phyloP scores from a whole-genome alignment of 2,797 vertebrate species.

The Peromyscus aztecus region DNA sequence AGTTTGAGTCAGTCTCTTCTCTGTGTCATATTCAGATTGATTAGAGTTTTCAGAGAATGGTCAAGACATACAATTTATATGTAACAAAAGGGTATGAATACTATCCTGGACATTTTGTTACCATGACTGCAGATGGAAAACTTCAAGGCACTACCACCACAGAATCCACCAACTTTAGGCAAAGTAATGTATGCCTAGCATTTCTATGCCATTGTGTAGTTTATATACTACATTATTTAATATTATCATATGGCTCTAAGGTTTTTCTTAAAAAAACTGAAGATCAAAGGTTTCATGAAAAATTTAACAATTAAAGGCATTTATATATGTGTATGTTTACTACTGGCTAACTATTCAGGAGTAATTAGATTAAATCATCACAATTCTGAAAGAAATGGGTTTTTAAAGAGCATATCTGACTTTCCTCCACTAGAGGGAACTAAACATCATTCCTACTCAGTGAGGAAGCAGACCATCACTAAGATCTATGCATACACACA shows the following conservation, averaged over 20 bases:
- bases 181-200: constrained; percentile 10
- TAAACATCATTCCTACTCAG: constrained; percentile 58
- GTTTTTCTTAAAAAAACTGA: constrained; percentile 30
- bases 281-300: constrained; percentile 33
- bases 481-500: constrained; percentile 42
- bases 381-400: constrained; percentile 36
- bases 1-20: constrained; percentile 50
- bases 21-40: background rate
- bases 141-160: constrained; percentile 42
- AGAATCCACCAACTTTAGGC: constrained; percentile 50
- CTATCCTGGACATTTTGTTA: background rate
- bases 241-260: constrained; percentile 8
- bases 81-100: constrained; percentile 19
- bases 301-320: constrained; percentile 49
- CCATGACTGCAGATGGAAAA: constrained; percentile 54
- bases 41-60: constrained; percentile 57
- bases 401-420: constrained; percentile 55
- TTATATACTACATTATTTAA: constrained; percentile 27
- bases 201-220: constrained; percentile 44
- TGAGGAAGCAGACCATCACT: background rate
- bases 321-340: background rate
- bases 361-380: constrained; percentile 52
- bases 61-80: constrained; percentile 43
- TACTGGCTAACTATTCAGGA: constrained; percentile 56
- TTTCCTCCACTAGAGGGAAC: constrained; percentile 85